These are phyloP conservation scores for Torymus texanus DNA, from an alignment of 2,888 invertebrate genomes.

Conservation along the genomic window DNA sequence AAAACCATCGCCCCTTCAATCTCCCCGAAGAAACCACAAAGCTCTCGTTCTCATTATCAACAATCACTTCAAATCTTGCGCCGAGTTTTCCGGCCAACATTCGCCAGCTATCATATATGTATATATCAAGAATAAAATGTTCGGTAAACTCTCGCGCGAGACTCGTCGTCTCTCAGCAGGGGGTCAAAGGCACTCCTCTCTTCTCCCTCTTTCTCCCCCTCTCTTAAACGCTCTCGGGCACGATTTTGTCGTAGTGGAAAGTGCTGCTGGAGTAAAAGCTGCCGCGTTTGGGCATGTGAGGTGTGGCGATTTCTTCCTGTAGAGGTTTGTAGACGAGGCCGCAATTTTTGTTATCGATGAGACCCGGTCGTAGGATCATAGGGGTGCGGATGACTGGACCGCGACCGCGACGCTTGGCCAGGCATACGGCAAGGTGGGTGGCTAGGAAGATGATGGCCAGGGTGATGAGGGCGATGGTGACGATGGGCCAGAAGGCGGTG, in stretches of 20 bases:
- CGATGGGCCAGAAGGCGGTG: slow-evolving; percentile 65
- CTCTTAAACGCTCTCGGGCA: slow-evolving; percentile 79
- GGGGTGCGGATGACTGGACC: slow-evolving; percentile 72
- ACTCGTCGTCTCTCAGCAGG: neutral
- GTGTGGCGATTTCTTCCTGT: slow-evolving; percentile 84
- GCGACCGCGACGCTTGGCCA: slow-evolving; percentile 67
- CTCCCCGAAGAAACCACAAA: too few species aligned
- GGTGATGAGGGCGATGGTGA: slow-evolving; percentile 64
- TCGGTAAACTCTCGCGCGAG: neutral
- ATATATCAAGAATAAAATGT: too few species aligned
- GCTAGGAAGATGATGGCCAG: slow-evolving; percentile 64
- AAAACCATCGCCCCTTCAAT: too few species aligned
- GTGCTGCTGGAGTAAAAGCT: slow-evolving; percentile 80
- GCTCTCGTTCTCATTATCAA: too few species aligned
- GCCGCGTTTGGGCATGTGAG: slow-evolving; percentile 79
- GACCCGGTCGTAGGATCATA: slow-evolving; percentile 71
- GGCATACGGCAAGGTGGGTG: slow-evolving; percentile 63
- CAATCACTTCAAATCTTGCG: too few species aligned
- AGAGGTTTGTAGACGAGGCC: slow-evolving; percentile 87
- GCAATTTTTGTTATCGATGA: slow-evolving; percentile 80
- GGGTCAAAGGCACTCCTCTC: too few species aligned
- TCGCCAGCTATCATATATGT: too few species aligned
- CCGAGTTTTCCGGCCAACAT: too few species aligned
- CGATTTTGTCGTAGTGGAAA: slow-evolving; percentile 80
- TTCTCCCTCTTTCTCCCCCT: too few species aligned